Evolutionary conservation across 1,140 invertebrate genomes (phyloP).

Genomic region (Drosophila kepulauana): DNA sequence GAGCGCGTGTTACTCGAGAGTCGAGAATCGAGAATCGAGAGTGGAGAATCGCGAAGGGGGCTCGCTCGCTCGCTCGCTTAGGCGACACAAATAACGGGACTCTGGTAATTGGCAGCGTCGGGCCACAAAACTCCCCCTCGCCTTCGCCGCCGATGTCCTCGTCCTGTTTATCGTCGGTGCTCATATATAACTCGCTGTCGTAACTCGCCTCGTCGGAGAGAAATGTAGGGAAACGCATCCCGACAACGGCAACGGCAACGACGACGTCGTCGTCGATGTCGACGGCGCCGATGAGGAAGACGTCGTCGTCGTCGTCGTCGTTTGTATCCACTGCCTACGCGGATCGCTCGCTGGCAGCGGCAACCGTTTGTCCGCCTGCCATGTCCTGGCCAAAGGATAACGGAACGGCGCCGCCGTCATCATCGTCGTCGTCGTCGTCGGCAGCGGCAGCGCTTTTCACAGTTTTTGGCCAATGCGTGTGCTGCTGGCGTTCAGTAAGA

Average conservation of each 20-base stretch:
- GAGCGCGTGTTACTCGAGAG: conserved; percentile 46
- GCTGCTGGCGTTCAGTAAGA: conserved; percentile 84
- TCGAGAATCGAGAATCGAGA: not conserved
- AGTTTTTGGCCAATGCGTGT: conserved; percentile 81
- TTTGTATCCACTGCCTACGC: conserved; percentile 40
- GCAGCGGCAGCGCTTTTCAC: conserved; percentile 52
- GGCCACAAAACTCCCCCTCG: conserved; percentile 23
- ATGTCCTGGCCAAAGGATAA: conserved; percentile 46
- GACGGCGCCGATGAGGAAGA: conserved; percentile 26
- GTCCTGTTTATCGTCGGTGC: conserved; percentile 4
- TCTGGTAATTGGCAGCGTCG: conserved; percentile 55
- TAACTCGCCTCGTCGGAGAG: conserved; percentile 48
- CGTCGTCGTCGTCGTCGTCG: conserved; percentile 30
- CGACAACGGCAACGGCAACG: conserved; percentile 26
- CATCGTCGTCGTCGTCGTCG: conserved; percentile 56
- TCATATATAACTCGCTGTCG: conserved; percentile 14
- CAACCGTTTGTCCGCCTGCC: conserved; percentile 40
- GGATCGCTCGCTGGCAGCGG: conserved; percentile 51
- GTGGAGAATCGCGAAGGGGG: conserved; percentile 5
- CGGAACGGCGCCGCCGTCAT: conserved; percentile 44
- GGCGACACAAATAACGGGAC: conserved; percentile 51
- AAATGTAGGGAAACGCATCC: conserved; percentile 78
- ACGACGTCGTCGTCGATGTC: conserved; percentile 20
- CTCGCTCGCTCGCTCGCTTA: conserved; percentile 46
- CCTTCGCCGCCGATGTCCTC: conserved; percentile 5